Evolutionary conservation across 2,113 vertebrate species (phyloP), one percentile per base, ranked within the genome.

Genomic region (Pelobates fuscus): DNA sequence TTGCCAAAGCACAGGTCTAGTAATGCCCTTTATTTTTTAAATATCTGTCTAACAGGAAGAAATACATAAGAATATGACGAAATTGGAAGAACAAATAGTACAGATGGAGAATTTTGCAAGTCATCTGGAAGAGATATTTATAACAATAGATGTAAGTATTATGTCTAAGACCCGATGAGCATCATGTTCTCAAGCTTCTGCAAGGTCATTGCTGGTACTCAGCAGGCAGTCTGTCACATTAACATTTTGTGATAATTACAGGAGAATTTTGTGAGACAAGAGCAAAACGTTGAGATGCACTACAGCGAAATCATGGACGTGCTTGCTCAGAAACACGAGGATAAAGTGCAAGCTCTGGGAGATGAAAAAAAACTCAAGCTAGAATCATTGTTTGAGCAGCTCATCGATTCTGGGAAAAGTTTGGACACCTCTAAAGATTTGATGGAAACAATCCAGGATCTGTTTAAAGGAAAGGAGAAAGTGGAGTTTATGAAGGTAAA

Each of bases 121-220:
- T 74, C 95, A 98, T 66, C 83, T 99, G 86, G 96, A 98, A 76
- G 96, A 99, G 83, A 98, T 99, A 69, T 99, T 97, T 84, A 95
- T 98, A 71, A 97, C 97, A 0, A 94, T 99, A 41, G 96, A 99
- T 93, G 97, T 98, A 84, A 88, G 81, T 12, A n/a, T 25, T 30
- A 4, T 63, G 30, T 2, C 5, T 20, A 8, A 57, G 54, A 52
- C 15, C n/a, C 5, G 32, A 11, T 49, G 8, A 49, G 17, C 3
- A 18, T 49, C 44, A 17, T 49, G 32, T 37, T 37, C 32, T 6
- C 32, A 37, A 37, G 10, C 32, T 6, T 5, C 32, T 10, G 10
- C 32, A 1, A 10, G 5, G 32, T 37, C 32, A 37, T 6, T 37
- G 32, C 44, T 49, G 10, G 15, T 14, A 49, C 44, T 49, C 14